These are phyloP conservation scores for Lithophane leautieri DNA, from an alignment of 2,888 invertebrate species.

Conservation along the genomic window DNA sequence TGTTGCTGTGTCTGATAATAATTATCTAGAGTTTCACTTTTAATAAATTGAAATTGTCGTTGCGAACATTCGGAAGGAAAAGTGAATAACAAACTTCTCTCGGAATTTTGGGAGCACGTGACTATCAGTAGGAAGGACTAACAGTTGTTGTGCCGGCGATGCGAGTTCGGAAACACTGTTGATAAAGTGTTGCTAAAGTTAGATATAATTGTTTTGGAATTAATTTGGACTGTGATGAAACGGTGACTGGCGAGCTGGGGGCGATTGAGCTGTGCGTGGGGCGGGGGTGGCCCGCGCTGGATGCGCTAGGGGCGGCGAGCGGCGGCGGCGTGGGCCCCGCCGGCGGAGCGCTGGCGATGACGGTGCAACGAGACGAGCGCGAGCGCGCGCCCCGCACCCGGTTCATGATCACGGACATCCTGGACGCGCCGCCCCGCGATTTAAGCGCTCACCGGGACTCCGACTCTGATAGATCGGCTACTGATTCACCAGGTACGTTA, in stretches of 20 bases:
- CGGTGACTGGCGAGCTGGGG: slow-evolving; percentile 77
- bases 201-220: slow-evolving; percentile 36
- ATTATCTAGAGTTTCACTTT: slow-evolving; percentile 30
- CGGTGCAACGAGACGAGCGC: slow-evolving; percentile 92
- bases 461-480: slow-evolving; percentile 90
- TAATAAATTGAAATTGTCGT: slow-evolving; percentile 21
- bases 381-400: slow-evolving; percentile 94
- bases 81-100: slow-evolving; percentile 53
- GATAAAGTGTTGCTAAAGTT: slow-evolving; percentile 53
- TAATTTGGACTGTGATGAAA: slow-evolving; percentile 72
- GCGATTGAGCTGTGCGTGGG: slow-evolving; percentile 79
- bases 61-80: slow-evolving; percentile 34
- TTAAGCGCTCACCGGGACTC: slow-evolving; percentile 90
- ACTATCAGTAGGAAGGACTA: slow-evolving; percentile 37
- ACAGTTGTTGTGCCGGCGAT: slow-evolving; percentile 53
- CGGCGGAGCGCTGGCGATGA: slow-evolving; percentile 90
- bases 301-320: slow-evolving; percentile 82
- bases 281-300: slow-evolving; percentile 83
- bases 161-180: slow-evolving; percentile 61
- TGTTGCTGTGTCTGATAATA: slow-evolving; percentile 38
- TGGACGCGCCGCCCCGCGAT: slow-evolving; percentile 91
- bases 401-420: slow-evolving; percentile 97
- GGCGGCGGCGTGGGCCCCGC: slow-evolving; percentile 83
- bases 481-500: slow-evolving; percentile 86
- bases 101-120: slow-evolving; percentile 42